Conservation (phyloP, 2,113 vertebrate species). For the Caretta caretta region DNA sequence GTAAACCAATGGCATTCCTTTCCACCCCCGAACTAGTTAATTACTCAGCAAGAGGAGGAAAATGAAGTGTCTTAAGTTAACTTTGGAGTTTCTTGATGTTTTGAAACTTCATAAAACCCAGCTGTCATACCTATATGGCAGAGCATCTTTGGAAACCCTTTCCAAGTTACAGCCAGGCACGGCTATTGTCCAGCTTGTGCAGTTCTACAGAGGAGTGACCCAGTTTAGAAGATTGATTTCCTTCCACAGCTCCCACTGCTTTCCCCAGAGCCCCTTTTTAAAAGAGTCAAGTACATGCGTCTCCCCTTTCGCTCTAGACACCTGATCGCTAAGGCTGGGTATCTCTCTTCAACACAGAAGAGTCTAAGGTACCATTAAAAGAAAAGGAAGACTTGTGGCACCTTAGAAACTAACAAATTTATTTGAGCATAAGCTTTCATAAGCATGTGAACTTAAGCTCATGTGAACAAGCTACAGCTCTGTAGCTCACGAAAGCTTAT, state of each 20-base stretch:
- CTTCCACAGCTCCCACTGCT: background rate
- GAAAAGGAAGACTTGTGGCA: too few species aligned
- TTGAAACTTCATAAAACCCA: background rate
- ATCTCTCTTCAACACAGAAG: background rate
- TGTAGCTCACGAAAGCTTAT: too few species aligned
- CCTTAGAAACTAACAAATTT: too few species aligned
- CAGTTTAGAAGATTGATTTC: background rate
- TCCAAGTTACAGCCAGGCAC: background rate
- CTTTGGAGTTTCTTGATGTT: background rate
- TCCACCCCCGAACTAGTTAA: background rate
- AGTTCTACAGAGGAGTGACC: background rate
- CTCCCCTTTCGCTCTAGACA: rapidly evolving
- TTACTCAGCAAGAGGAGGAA: background rate
- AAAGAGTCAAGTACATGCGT: rapidly evolving
- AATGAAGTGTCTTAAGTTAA: background rate
- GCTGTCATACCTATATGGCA: background rate
- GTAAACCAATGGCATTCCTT: background rate
- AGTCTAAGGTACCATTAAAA: background rate
- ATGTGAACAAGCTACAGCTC: too few species aligned
- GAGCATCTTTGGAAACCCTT: rapidly evolving
- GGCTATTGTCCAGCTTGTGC: rapidly evolving
- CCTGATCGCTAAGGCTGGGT: background rate
- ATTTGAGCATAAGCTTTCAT: too few species aligned
- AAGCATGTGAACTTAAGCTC: too few species aligned
- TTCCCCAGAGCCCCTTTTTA: background rate